Evolutionary conservation across 2,113 vertebrate genomes (phyloP).

Genomic region (Hyaena hyaena): DNA sequence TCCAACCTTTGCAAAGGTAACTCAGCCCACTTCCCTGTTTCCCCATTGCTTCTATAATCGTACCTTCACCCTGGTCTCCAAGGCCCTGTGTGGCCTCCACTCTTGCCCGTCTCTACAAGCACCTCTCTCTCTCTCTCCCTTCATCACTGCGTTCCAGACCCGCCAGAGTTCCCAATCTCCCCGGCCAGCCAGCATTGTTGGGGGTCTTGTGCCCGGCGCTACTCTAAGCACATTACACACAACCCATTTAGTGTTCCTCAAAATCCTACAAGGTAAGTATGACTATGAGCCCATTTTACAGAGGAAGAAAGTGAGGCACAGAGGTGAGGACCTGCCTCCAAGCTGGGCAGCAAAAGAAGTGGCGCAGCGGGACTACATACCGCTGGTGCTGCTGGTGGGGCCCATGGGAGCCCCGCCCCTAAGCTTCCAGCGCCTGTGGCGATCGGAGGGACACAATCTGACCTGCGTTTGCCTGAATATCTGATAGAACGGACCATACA

Average conservation of each 20-base stretch:
- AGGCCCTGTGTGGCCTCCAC: not conserved
- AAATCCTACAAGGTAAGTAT: not conserved
- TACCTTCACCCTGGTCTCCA: not conserved
- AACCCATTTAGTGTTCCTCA: no score
- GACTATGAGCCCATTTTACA: not conserved
- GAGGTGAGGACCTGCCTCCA: not conserved
- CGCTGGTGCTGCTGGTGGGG: not conserved
- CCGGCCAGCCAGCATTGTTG: not conserved
- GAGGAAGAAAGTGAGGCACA: not conserved
- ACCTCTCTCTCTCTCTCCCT: not conserved
- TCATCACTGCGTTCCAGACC: not conserved
- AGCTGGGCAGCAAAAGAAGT: not conserved
- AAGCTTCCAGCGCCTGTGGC: not conserved
- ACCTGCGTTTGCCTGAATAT: not conserved
- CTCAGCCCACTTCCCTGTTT: not conserved
- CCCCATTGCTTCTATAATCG: not conserved
- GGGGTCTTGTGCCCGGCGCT: not conserved
- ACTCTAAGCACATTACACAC: not conserved
- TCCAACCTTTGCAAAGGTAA: not conserved
- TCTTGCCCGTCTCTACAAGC: fast-evolving
- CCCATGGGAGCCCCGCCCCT: fast-evolving
- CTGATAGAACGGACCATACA: not conserved
- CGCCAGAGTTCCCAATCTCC: not conserved
- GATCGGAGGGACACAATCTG: not conserved
- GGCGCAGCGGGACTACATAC: not conserved